Evolutionary conservation across 1,140 invertebrate species (phyloP), one percentile per base, ranked within the genome.

Genomic region (Zaprionus gabonicus): DNA sequence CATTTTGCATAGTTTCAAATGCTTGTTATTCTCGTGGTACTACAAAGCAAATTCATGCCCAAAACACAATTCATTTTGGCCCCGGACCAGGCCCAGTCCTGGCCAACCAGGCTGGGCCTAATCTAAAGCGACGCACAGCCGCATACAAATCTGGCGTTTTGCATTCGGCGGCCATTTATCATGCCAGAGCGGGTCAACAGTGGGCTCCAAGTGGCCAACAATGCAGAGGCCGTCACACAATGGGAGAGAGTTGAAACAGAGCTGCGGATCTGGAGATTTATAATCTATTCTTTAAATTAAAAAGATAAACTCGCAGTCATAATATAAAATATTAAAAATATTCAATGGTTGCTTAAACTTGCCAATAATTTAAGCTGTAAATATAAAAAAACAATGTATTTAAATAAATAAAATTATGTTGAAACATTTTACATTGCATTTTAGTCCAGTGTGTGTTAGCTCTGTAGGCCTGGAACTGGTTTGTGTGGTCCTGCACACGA

Each of bases 1-100:
- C 59, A 75, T 88, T 87, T 90, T 88, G 85, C 84, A 88, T 88
- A 88, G 84, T 84, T 88, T 84, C 81, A 62, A 90, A 88, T 84
- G 84, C 81, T 74, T 67, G 63, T 72, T 67, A 60, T 60, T 41
- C 60, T 60, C 69, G 56, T 59, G 60, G 31, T 34, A 63, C 53
- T 57, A 53, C 57, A 66, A 58, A 63, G 46, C 70, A 72, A 65
- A 76, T 76, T 49, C 72, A 51, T 53, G 13, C 69, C 60, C 66
- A 69, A 80, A 71, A 69, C 84, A 81, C 81, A 77, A 80, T 87
- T 86, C 76, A 86, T 82, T 87, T 82, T 69, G 49, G 38, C 46
- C 28, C 15, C 23, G 34, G 41, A 51, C 36, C 62, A 49, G 51
- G n/a, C 44, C 59, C 53, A 20, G 12, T 5, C 51, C 51, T 7